Base-by-base conservation (phyloP, 2,113 vertebrate species). In the Chloebia gouldiae region DNA sequence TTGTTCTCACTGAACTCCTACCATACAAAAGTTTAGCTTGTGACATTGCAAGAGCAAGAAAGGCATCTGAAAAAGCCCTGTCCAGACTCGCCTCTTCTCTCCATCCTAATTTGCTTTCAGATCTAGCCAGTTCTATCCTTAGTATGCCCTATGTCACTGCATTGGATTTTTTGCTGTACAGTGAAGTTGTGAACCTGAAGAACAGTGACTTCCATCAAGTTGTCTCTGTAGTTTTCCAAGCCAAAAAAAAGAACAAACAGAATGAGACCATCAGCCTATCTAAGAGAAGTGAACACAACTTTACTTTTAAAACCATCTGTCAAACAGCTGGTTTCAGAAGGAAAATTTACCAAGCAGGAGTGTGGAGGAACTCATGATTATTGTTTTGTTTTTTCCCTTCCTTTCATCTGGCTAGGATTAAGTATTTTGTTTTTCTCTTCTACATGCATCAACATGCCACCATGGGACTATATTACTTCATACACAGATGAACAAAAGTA, bases 361-460 rank as follows among this genome's bases (percentile, higher is more conserved):
- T 86, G 71, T 84, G 44, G 50, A 93, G 59, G 71, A 95, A 76
- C 81, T 81, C 70, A 76, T 75, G 31, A 37, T 86, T 17, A 40
- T 88, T 89, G 59, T 23, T 63, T 59, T 44, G 28, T 15, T 63
- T 66, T 39, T 76, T 44, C n/a, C 56, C 11, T 91, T 81, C 56
- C 42, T 94, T 97, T 96, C 92, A 94, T 95, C 95, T 97, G 90
- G 69, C 87, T 91, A 81, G 70, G 82, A 87, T 92, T 93, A 96
- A 93, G 56, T 78, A 57, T 87, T 88, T 93, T 97, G 68, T 94
- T 93, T 92, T 96, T 95, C 71, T 86, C 63, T 88, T 85, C 71
- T 94, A 57, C 81, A 11, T 88, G 92, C 83, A 95, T 94, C 91
- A 92, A 69, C 86, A 50, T 95, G 85, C 76, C 91, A 94, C 51